Evolutionary conservation across 2,888 invertebrate genomes (phyloP), one percentile per base, ranked within the genome.

Genomic region (Argynnis bischoffii): DNA sequence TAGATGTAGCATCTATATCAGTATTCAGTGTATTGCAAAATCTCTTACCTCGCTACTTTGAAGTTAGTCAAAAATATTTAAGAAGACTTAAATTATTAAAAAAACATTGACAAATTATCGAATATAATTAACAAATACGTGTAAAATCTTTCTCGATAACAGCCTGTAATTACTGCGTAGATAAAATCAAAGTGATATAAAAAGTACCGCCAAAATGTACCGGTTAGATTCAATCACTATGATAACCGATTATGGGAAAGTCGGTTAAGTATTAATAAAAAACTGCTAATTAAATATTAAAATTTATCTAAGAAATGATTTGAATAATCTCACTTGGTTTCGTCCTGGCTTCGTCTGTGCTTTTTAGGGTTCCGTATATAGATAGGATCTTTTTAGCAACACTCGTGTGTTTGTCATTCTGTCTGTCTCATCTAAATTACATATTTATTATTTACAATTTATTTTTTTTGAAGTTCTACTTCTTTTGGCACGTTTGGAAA

Each of bases 61-160:
- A 41, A 41, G 35, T 41, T 41, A 41, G 35, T 41, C 8, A 41
- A 41, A 41, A 41, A 41, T 41, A 11, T 8, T 35, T 35, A 35
- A 35, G 6, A 35, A 35, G 0, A 35, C 35, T 35, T 48, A n/a
- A 48, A 26, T 47, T 26, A 26, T 48, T 16, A 47, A 47, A 59
- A 61, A 61, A 18, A 48, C 31, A 31, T 18, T 53, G 6, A n/a
- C 54, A 55, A 55, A 26, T 54, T 47, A 63, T 61, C 69, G 56
- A n/a, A 48, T 50, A 54, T 69, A 69, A 71, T 69, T 64, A 71
- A 56, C 55, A 54, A 60, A 67, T 67, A 71, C 69, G 69, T 51
- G 66, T 55, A 69, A 69, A 67, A 64, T 63, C 64, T 31, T 55
- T 67, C 54, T 64, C 64, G 66, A 69, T 67, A 55, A 50, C 57